Percentiles rank a stretch among this genome's conserved stretches.
phyloP scores from a whole-genome alignment of 1,140 invertebrate genomes.

The Tribolium castaneum region DNA sequence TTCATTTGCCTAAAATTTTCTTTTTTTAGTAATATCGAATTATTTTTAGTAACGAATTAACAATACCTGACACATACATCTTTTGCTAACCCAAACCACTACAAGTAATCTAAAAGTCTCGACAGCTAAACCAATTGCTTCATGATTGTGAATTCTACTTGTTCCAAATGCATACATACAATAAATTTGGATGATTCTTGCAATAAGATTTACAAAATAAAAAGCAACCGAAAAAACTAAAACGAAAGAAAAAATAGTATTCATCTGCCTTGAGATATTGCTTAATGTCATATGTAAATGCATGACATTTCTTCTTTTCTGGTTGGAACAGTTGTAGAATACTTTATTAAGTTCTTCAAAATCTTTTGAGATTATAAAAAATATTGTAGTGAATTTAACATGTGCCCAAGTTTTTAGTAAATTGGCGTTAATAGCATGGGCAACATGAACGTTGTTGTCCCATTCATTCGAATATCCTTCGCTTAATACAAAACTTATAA shows the following conservation, averaged over 20 bases:
- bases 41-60: too few species aligned
- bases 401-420: background rate
- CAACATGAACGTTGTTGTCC: background rate
- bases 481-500: background rate
- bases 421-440: background rate
- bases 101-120: background rate
- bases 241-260: background rate
- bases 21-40: too few species aligned
- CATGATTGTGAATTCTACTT: background rate
- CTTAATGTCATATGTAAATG: background rate
- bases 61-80: background rate
- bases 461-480: background rate
- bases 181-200: background rate
- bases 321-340: background rate
- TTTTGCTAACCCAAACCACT: background rate
- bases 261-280: background rate
- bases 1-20: background rate
- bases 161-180: background rate
- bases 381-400: background rate
- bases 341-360: background rate
- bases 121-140: background rate
- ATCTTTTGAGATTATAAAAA: background rate
- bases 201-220: background rate
- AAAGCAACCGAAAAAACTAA: background rate
- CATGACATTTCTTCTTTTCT: background rate